Base-by-base conservation (phyloP, 2,797 vertebrate genomes). In the Austrolebias charrua region DNA sequence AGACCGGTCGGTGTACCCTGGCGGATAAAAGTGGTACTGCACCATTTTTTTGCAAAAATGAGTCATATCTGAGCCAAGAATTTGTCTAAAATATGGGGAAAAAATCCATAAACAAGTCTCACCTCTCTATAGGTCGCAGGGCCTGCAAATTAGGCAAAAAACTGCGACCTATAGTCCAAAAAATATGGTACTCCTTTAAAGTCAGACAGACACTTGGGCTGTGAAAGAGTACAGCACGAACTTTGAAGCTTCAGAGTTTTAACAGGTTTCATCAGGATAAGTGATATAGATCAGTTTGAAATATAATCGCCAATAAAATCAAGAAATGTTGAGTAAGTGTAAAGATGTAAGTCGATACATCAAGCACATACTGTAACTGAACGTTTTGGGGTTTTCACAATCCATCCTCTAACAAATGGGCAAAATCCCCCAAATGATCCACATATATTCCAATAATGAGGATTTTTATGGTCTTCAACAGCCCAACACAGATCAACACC, bases 401-500 rank as follows among this genome's bases (percentile, higher is more conserved):
- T 31, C 10, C 31, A 29, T 46, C 46, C 56, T 61, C 28, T 35
- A n/a, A 52, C 43, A 63, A 49, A 56, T 35, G 52, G n/a, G 40
- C 31, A 44, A 73, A 70, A 48, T 40, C 35, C 24, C 51, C 24
- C 64, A 71, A 53, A 48, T 9, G 66, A 61, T 56, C 51, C 20
- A 35, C 48, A 45, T 46, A 71, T 72, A 40, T 53, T 11, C n/a
- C 56, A 51, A 70, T 51, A 69, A 63, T 60, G 58, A 51, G 33
- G 55, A 44, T 44, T 62, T 49, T 24, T 14, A 57, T 54, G 55
- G 65, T 50, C n/a, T 77, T 69, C 64, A 56, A 67, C 24, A 60
- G 49, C 47, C 43, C 44, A 69, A 55, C 43, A 52, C 53, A 66
- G 74, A 81, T 80, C 18, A 58, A 64, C 76, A 83, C 74, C 66